Evolutionary conservation across 2,797 vertebrate genomes (phyloP).

Genomic region (Notoglanidium macrostoma): DNA sequence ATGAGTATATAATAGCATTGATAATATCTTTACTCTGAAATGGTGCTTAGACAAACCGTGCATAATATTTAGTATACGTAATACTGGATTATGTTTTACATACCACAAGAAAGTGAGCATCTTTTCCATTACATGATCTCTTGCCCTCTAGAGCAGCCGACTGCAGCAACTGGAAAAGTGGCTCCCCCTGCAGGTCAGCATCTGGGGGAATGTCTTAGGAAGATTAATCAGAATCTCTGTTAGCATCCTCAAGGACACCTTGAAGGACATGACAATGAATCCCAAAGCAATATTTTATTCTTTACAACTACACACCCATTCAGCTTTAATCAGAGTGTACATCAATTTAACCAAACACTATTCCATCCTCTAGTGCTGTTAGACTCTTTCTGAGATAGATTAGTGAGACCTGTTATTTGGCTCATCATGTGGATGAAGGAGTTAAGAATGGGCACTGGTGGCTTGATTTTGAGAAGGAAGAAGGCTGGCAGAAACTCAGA

Average conservation of each 20-base stretch:
- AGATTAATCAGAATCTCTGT: not conserved
- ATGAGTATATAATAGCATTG: not conserved
- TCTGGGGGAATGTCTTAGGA: constrained; percentile 64
- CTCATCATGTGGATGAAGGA: constrained; percentile 71
- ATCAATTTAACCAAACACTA: not conserved
- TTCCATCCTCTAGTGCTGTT: not conserved
- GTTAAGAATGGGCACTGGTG: constrained; percentile 70
- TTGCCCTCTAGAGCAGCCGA: constrained; percentile 30
- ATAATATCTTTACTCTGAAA: not conserved
- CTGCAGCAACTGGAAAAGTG: constrained; percentile 69
- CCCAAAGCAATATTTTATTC: not conserved
- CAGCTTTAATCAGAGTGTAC: not conserved
- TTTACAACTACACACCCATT: not conserved
- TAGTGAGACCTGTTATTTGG: constrained; percentile 75
- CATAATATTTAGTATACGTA: not conserved
- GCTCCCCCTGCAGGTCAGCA: constrained; percentile 73
- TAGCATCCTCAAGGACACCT: not conserved
- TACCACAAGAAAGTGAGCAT: constrained; percentile 66
- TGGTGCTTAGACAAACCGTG: not conserved
- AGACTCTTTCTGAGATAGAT: not conserved
- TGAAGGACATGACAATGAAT: not conserved
- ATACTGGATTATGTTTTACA: constrained; percentile 2
- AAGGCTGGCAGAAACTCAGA: constrained; percentile 72
- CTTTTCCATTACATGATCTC: constrained; percentile 50
- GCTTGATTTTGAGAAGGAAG: constrained; percentile 79